These are phyloP conservation scores for Zoanthus solanderi DNA, from an alignment of 92 coral and sea anemone genomes.

Conservation along the genomic window DNA sequence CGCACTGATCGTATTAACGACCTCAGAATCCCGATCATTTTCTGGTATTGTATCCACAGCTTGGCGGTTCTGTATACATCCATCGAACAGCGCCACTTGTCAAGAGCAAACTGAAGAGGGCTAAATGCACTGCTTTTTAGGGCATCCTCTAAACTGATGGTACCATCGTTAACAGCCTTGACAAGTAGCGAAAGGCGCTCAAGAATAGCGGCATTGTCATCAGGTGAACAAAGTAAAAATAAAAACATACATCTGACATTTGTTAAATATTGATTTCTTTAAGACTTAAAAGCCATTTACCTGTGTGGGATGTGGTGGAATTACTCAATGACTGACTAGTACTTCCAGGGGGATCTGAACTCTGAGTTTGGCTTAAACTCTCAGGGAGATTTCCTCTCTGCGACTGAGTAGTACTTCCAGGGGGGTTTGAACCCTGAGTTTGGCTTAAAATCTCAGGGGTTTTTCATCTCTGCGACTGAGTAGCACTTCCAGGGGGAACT, in stretches of 20 bases:
- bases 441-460: not conserved
- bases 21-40: constrained; percentile 12
- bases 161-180: constrained; percentile 37
- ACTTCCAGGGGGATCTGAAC: not conserved
- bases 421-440: not conserved
- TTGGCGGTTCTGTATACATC: constrained; percentile 1
- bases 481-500: not conserved
- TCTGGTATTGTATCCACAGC: constrained; percentile 17
- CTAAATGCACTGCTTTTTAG: constrained; percentile 44
- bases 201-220: constrained; percentile 31
- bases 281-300: not conserved
- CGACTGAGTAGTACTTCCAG: not conserved
- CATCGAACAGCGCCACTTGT: constrained; percentile 34
- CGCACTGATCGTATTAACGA: constrained; percentile 6
- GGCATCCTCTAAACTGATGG: constrained; percentile 28
- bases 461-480: not conserved
- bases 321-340: not conserved
- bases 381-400: not conserved
- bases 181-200: constrained; percentile 17
- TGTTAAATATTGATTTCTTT: not conserved
- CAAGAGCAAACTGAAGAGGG: constrained; percentile 25
- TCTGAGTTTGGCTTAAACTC: not conserved
- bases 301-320: not conserved
- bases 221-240: constrained; percentile 13
- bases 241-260: constrained; percentile 5